phyloP scores from a whole-genome alignment of 2,113 vertebrate genomes.

The Epinephelus moara region DNA sequence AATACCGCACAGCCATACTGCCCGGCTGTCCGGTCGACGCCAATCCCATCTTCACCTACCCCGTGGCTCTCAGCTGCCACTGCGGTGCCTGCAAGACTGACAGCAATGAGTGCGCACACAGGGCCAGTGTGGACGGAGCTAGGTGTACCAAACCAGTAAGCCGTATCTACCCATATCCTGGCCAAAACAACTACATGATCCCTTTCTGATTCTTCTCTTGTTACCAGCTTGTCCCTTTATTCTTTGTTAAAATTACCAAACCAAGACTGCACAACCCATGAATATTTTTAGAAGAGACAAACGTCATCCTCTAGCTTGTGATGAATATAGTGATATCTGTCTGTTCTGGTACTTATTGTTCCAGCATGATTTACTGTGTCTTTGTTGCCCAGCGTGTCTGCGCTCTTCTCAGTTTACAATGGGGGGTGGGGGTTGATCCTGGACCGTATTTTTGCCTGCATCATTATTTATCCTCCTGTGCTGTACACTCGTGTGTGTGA shows the following conservation, averaged over 20 bases:
- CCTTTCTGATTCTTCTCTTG: conserved; percentile 54
- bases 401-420: conserved; percentile 36
- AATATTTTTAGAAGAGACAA: background rate
- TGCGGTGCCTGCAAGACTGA: conserved; percentile 92
- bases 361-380: conserved; percentile 9
- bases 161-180: conserved; percentile 65
- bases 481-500: conserved; percentile 35
- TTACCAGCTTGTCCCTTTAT: background rate
- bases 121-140: conserved; percentile 74
- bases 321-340: background rate
- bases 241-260: background rate
- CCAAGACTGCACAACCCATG: background rate
- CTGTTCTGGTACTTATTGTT: conserved; percentile 13
- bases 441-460: background rate
- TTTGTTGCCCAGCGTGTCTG: conserved; percentile 17
- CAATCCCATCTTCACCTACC: conserved; percentile 90
- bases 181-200: conserved; percentile 70
- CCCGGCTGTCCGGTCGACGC: conserved; percentile 89
- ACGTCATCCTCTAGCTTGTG: background rate
- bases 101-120: conserved; percentile 90
- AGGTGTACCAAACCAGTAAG: conserved; percentile 89
- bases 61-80: conserved; percentile 91
- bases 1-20: conserved; percentile 88
- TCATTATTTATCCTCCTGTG: conserved; percentile 28
- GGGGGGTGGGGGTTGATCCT: conserved; percentile 2